Evolutionary conservation across 2,797 vertebrate species (phyloP).

Genomic region (Lacerta bilineata): DNA sequence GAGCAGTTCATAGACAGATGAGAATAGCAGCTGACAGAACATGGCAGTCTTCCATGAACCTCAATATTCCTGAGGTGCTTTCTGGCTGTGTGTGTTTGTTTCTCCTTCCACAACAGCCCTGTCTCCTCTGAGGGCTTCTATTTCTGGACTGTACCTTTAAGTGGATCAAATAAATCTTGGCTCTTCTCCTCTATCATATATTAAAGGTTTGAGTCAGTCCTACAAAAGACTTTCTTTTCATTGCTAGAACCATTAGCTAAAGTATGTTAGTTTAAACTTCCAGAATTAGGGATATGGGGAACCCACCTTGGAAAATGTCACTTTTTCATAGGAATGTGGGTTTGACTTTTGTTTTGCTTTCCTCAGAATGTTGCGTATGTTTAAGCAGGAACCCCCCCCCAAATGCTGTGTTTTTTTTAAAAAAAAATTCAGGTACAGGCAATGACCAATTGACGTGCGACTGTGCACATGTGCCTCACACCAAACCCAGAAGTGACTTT

Average conservation of each 20-base stretch:
- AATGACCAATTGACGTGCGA: not conserved
- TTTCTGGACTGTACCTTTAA: not conserved
- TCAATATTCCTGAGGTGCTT: rapidly evolving
- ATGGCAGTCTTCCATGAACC: rapidly evolving
- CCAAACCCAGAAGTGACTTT: too few species aligned
- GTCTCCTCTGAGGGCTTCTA: not conserved
- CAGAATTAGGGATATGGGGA: not conserved
- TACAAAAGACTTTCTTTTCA: not conserved
- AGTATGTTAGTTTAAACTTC: not conserved
- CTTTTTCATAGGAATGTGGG: not conserved
- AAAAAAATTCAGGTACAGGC: not conserved
- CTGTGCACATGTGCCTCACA: too few species aligned
- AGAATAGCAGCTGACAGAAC: constrained; percentile 45
- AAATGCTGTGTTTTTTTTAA: too few species aligned
- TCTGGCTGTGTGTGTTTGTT: not conserved
- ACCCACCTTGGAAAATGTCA: not conserved
- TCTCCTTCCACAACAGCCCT: rapidly evolving
- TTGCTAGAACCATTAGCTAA: not conserved
- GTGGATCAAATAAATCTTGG: not conserved
- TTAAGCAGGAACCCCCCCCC: not conserved
- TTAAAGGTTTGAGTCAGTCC: rapidly evolving
- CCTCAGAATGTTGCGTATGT: not conserved
- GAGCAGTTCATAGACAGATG: constrained; percentile 22
- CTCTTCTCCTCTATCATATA: not conserved
- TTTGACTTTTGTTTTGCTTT: not conserved